phyloP scores from a whole-genome alignment of 2,113 vertebrate genomes.

The Petromus typicus region DNA sequence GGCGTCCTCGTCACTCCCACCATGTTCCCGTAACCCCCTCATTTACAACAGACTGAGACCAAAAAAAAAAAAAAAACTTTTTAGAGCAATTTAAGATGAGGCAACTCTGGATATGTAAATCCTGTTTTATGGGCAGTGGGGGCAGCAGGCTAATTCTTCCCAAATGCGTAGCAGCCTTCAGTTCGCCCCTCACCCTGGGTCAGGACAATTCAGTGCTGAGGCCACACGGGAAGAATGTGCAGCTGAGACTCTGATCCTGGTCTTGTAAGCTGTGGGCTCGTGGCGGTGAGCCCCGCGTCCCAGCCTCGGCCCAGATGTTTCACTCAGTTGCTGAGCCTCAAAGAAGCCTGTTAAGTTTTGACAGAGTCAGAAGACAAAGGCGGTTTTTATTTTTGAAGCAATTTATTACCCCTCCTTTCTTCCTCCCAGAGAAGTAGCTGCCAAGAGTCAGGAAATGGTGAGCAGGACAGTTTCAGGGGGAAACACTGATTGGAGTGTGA shows the following conservation, averaged over 20 bases:
- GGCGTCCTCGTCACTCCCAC: slow-evolving; percentile 48
- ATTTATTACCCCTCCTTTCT: neutral
- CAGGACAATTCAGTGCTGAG: neutral
- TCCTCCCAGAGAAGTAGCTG: neutral
- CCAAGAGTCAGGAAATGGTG: neutral
- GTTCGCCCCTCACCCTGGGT: neutral
- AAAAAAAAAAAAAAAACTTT: neutral
- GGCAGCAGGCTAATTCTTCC: neutral
- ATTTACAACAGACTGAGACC: slow-evolving; percentile 30
- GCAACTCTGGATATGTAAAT: slow-evolving; percentile 30
- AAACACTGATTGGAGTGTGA: accelerated
- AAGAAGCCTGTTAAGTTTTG: neutral
- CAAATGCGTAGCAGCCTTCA: neutral
- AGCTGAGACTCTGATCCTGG: neutral
- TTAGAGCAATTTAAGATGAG: slow-evolving; percentile 40
- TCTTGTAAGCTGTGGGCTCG: neutral
- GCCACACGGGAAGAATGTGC: neutral
- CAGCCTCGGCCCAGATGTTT: neutral
- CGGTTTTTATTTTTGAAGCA: neutral
- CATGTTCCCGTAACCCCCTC: slow-evolving; percentile 51
- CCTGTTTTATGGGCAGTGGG: neutral
- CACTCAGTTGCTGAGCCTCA: accelerated
- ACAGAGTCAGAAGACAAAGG: neutral
- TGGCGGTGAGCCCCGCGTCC: accelerated
- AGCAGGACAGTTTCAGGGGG: neutral